Conservation (phyloP, 2,797 vertebrate genomes). For the Parauchenoglanis ngamensis region DNA sequence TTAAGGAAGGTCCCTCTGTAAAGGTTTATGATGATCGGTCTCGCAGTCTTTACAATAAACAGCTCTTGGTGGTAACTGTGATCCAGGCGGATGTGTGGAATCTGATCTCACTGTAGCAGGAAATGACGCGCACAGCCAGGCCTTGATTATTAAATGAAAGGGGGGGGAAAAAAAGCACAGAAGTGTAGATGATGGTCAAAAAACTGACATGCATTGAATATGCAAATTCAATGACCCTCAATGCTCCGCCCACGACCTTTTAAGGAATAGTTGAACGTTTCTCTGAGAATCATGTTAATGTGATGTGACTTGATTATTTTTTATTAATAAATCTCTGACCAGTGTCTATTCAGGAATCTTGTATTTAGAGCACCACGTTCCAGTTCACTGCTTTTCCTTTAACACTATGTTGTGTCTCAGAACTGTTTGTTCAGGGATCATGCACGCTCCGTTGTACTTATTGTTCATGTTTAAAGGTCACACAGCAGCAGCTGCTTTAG, state of each 20-base stretch:
- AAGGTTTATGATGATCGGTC: conserved; percentile 64
- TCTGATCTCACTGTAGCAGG: neutral
- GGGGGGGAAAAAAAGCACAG: too few species aligned
- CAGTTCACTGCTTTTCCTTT: neutral
- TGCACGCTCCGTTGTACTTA: too few species aligned
- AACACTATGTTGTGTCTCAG: too few species aligned
- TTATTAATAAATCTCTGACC: neutral
- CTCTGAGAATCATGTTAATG: too few species aligned
- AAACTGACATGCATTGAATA: neutral
- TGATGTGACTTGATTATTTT: neutral
- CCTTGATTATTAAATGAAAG: too few species aligned
- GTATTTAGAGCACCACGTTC: neutral
- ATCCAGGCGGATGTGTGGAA: conserved; percentile 63
- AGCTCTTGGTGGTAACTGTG: conserved; percentile 46
- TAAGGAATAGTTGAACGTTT: neutral
- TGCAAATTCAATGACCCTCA: neutral
- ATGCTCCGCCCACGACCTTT: neutral
- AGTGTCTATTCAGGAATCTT: neutral
- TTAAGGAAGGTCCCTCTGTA: conserved; percentile 69
- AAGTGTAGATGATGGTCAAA: too few species aligned
- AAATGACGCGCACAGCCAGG: neutral
- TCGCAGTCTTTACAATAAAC: conserved; percentile 72
- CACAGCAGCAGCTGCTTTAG: too few species aligned
- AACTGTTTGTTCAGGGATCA: too few species aligned
- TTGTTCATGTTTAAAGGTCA: too few species aligned